Conservation (phyloP, 2,797 vertebrate species). For the Scarus forsteni region DNA sequence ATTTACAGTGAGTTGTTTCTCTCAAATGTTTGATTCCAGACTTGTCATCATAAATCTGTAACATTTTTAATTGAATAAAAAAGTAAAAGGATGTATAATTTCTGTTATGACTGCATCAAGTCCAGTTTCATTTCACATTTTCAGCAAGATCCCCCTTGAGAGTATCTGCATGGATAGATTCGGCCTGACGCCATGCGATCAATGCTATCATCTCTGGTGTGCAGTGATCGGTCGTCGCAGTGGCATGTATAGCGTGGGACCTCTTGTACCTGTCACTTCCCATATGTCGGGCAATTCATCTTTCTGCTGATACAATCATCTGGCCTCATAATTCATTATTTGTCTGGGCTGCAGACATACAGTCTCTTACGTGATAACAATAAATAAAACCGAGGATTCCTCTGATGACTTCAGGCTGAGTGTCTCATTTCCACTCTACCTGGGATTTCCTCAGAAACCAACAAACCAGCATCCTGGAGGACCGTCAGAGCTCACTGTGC, state of each 20-base stretch:
- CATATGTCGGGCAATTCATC: constrained; percentile 61
- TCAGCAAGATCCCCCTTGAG: constrained; percentile 33
- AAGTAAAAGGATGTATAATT: constrained; percentile 1
- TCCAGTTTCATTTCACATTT: constrained; percentile 38
- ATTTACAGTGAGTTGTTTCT: constrained; percentile 1
- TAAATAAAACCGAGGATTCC: constrained; percentile 14
- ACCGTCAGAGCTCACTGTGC: constrained; percentile 6
- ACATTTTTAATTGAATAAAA: constrained; percentile 5
- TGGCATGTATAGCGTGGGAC: constrained; percentile 20
- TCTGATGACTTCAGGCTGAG: constrained; percentile 4
- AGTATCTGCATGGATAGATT: constrained; percentile 52
- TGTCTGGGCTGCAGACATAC: constrained; percentile 14
- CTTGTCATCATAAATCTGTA: constrained; percentile 21
- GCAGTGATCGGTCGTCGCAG: constrained; percentile 24
- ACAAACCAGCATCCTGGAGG: constrained; percentile 31
- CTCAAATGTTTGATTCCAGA: constrained; percentile 3
- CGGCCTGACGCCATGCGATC: constrained; percentile 36
- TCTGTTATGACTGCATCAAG: constrained; percentile 5
- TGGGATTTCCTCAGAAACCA: constrained; percentile 23
- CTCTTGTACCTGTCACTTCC: constrained; percentile 55
- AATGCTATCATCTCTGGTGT: constrained; percentile 42
- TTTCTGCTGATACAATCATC: constrained; percentile 45
- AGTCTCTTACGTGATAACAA: constrained; percentile 23
- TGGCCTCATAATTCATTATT: constrained; percentile 52
- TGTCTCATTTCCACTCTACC: constrained; percentile 12